Conservation (phyloP, 1,140 invertebrate genomes). For the Chironomus tepperi region DNA sequence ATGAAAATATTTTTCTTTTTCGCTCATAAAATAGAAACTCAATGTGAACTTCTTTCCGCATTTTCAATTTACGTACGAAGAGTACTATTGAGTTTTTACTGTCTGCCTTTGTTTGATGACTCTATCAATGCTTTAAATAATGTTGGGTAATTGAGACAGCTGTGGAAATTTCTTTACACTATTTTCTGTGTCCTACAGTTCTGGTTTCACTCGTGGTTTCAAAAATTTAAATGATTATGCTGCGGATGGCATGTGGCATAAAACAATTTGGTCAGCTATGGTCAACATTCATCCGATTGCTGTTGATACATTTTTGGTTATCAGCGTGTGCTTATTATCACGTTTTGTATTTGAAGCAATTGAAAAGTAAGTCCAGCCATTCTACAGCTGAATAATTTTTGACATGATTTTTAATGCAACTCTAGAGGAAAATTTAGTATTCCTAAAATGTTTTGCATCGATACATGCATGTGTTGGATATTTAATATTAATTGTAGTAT, state of each 20-base stretch:
- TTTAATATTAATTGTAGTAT: too few species aligned
- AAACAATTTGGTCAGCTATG: background rate
- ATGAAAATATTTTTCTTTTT: background rate
- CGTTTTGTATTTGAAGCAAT: background rate
- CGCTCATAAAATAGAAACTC: background rate
- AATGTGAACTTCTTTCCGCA: background rate
- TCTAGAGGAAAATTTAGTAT: background rate
- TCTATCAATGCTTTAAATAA: background rate
- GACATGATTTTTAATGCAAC: too few species aligned
- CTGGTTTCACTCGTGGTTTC: background rate
- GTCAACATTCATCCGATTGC: background rate
- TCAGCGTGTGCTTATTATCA: background rate
- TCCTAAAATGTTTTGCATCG: constrained; percentile 7
- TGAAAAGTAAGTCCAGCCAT: background rate
- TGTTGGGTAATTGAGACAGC: background rate
- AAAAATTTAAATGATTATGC: background rate
- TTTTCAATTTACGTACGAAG: background rate
- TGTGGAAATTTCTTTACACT: too few species aligned
- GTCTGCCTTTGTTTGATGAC: background rate
- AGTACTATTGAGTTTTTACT: background rate
- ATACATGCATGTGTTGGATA: background rate
- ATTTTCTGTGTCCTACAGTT: background rate
- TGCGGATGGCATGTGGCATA: background rate
- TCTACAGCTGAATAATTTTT: too few species aligned
- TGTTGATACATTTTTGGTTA: background rate